These are phyloP conservation scores for Andrena dorsata DNA, from an alignment of 2,888 invertebrate species.

Conservation along the genomic window DNA sequence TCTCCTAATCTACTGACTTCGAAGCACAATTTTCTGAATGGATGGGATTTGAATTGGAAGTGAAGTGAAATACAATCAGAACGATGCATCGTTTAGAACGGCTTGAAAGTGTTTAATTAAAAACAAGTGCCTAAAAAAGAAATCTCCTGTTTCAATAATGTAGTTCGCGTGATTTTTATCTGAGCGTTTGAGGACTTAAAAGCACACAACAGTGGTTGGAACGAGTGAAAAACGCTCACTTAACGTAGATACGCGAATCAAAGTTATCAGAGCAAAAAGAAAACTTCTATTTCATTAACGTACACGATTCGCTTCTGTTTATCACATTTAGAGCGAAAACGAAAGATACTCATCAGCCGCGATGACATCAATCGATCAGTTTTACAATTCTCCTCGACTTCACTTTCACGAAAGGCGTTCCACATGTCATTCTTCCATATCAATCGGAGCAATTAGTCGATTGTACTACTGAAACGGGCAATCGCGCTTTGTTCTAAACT, in stretches of 20 bases:
- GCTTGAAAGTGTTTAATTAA: too few species aligned
- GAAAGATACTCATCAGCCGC: conserved; percentile 1
- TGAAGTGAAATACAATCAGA: too few species aligned
- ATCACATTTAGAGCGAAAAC: conserved; percentile 11
- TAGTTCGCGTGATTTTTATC: not conserved
- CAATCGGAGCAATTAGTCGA: not conserved
- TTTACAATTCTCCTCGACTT: not conserved
- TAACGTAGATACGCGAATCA: not conserved
- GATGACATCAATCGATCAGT: not conserved
- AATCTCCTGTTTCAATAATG: not conserved
- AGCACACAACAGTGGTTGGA: not conserved
- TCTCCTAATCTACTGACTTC: too few species aligned
- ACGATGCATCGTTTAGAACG: too few species aligned
- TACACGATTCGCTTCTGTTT: not conserved
- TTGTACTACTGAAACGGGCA: not conserved
- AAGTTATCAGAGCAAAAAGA: conserved; percentile 7
- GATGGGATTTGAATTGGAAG: too few species aligned
- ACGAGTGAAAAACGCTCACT: not conserved
- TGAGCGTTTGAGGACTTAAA: not conserved
- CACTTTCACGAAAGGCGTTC: conserved; percentile 7
- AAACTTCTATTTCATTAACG: conserved; percentile 2
- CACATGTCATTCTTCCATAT: not conserved
- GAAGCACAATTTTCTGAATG: too few species aligned
- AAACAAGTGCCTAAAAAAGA: too few species aligned
- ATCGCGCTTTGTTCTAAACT: not conserved